Conservation (phyloP, 2,797 vertebrate species). For the Lutjanus campechanus region DNA sequence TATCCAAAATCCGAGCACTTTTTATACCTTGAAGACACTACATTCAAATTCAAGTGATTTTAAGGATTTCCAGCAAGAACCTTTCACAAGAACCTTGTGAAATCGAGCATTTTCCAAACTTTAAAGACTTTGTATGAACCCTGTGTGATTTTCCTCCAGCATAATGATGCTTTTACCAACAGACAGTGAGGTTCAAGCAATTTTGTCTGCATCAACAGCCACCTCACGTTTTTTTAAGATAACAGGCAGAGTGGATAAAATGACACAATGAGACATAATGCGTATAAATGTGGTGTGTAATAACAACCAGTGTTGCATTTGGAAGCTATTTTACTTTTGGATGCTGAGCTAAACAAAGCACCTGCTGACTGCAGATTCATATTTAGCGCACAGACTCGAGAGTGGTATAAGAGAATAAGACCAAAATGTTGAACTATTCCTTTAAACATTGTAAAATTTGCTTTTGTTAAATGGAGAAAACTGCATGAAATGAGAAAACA, state of each 20-base stretch:
- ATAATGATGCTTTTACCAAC: not conserved
- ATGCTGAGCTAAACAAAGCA: not conserved
- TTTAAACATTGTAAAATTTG: too few relatives aligned
- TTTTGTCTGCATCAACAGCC: slow-evolving; percentile 17
- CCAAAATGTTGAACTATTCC: too few relatives aligned
- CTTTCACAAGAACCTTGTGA: too few relatives aligned
- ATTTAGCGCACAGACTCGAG: not conserved
- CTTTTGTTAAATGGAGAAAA: not conserved
- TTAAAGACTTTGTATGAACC: too few relatives aligned
- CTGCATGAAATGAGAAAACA: not conserved
- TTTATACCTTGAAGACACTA: too few relatives aligned
- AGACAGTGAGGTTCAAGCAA: not conserved
- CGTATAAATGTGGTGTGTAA: not conserved
- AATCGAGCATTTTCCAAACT: too few relatives aligned
- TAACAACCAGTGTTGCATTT: not conserved
- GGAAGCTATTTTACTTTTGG: not conserved
- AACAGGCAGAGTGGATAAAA: slow-evolving; percentile 13
- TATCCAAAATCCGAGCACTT: too few relatives aligned
- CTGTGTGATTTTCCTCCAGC: not conserved
- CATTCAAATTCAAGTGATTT: too few relatives aligned
- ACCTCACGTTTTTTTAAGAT: slow-evolving; percentile 2
- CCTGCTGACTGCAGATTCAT: not conserved
- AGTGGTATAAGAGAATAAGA: not conserved
- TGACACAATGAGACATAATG: slow-evolving; percentile 35
- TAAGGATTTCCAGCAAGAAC: too few relatives aligned